Percentiles rank a stretch among this genome's conserved stretches.
phyloP scores from a whole-genome alignment of 2,888 invertebrate species.

The Cheilosia variabilis region DNA sequence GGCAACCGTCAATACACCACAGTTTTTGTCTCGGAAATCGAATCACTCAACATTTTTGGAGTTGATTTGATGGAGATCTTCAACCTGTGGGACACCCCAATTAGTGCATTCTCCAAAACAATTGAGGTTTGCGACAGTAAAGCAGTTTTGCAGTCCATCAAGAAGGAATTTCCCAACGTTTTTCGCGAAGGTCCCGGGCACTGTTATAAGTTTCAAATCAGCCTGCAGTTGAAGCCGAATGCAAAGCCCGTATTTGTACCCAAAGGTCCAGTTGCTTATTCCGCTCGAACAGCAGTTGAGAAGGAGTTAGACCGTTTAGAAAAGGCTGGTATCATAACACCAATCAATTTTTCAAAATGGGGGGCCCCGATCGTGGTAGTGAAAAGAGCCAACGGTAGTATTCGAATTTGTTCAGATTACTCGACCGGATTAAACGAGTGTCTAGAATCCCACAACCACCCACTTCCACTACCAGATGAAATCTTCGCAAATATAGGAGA shows the following conservation, averaged over 20 bases:
- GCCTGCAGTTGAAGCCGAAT: not conserved
- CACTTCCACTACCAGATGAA: slow-evolving; percentile 7
- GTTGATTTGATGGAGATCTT: not conserved
- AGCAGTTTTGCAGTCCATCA: slow-evolving; percentile 8
- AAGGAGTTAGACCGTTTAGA: not conserved
- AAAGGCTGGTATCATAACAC: not conserved
- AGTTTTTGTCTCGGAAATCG: slow-evolving; percentile 2
- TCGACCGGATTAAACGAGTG: slow-evolving; percentile 49
- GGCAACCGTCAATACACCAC: not conserved
- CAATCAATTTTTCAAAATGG: not conserved
- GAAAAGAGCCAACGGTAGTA: slow-evolving; percentile 24
- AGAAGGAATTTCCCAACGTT: not conserved
- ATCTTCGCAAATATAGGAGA: not conserved
- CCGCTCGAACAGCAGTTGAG: not conserved
- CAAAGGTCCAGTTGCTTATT: not conserved
- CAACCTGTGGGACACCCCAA: not conserved
- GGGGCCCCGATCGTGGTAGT: not conserved
- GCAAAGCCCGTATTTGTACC: not conserved
- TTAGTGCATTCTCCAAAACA: not conserved
- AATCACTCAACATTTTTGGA: not conserved
- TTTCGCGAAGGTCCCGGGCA: not conserved
- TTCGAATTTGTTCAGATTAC: slow-evolving; percentile 57
- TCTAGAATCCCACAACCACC: slow-evolving; percentile 50
- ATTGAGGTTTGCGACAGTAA: not conserved
- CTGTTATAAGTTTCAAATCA: not conserved